Percentiles rank a stretch among this genome's conserved stretches.
phyloP scores from a whole-genome alignment of 2,888 invertebrate genomes.

The Rhorus exstirpatorius region DNA sequence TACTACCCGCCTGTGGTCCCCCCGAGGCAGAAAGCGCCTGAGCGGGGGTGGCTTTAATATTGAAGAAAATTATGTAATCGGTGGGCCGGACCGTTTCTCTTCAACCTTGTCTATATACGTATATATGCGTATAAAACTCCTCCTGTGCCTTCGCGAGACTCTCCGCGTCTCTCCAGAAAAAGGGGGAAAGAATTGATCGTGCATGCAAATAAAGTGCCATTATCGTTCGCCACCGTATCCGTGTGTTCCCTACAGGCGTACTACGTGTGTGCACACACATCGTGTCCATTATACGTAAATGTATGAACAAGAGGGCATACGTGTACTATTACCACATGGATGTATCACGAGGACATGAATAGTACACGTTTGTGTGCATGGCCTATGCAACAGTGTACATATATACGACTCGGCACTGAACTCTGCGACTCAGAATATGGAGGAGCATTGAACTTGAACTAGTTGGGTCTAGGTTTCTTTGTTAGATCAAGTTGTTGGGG shows the following conservation, averaged over 20 bases:
- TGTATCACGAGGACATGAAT: slow-evolving; percentile 26
- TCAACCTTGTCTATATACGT: slow-evolving; percentile 64
- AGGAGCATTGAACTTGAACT: slow-evolving; percentile 69
- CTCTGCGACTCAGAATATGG: slow-evolving; percentile 28
- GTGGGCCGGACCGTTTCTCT: slow-evolving; percentile 72
- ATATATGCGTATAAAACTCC: slow-evolving; percentile 18
- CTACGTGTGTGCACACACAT: background rate
- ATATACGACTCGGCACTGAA: slow-evolving; percentile 50
- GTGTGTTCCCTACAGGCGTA: slow-evolving; percentile 43
- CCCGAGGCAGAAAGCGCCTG: slow-evolving; percentile 64
- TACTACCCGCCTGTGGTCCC: slow-evolving; percentile 59
- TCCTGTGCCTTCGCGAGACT: slow-evolving; percentile 66
- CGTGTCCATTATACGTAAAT: slow-evolving; percentile 49
- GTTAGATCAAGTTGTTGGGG: slow-evolving; percentile 18
- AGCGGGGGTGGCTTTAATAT: slow-evolving; percentile 82
- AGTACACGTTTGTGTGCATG: slow-evolving; percentile 29
- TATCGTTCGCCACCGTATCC: slow-evolving; percentile 75
- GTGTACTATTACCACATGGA: slow-evolving; percentile 38
- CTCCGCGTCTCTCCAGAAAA: slow-evolving; percentile 65
- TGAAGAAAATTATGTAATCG: slow-evolving; percentile 85
- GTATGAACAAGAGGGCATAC: slow-evolving; percentile 53
- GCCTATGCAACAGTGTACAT: slow-evolving; percentile 22
- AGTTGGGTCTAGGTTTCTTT: slow-evolving; percentile 37
- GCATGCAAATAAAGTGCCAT: slow-evolving; percentile 83
- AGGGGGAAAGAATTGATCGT: slow-evolving; percentile 79